These are phyloP conservation scores for Phaonia tiefii DNA, from an alignment of 2,888 invertebrate species.

Conservation along the genomic window DNA sequence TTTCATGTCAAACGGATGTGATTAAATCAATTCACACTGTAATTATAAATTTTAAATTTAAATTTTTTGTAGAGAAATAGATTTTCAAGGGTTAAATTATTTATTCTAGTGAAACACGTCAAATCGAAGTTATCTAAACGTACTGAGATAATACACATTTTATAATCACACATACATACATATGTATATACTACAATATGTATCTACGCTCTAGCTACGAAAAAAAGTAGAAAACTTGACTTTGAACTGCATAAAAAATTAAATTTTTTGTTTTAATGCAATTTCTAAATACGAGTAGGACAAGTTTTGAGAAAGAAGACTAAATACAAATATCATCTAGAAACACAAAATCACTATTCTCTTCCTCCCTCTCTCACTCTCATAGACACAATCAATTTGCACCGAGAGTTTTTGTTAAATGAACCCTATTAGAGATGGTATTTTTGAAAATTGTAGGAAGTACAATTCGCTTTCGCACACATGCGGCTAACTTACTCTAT, in stretches of 20 bases:
- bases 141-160: slow-evolving; percentile 43
- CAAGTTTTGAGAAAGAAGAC: slow-evolving; percentile 60
- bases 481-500: too few relatives aligned
- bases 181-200: too few relatives aligned
- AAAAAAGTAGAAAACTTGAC: slow-evolving; percentile 65
- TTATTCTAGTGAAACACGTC: slow-evolving; percentile 40
- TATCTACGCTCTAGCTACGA: slow-evolving; percentile 22
- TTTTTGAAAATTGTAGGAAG: too few relatives aligned
- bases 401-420: too few relatives aligned
- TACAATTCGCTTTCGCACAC: too few relatives aligned
- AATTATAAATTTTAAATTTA: too few relatives aligned
- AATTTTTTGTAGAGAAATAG: too few relatives aligned
- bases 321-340: neutral
- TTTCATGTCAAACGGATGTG: too few relatives aligned
- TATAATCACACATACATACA: slow-evolving; percentile 29
- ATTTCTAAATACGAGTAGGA: slow-evolving; percentile 63
- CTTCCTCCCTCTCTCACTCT: neutral
- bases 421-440: too few relatives aligned
- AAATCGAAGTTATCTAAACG: slow-evolving; percentile 28
- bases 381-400: neutral
- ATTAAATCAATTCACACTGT: too few relatives aligned
- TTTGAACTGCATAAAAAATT: slow-evolving; percentile 58
- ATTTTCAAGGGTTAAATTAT: slow-evolving; percentile 13
- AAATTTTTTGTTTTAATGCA: slow-evolving; percentile 44
- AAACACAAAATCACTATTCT: slow-evolving; percentile 12